Conservation (phyloP, 2,113 vertebrate genomes). For the Malaclemys terrapin region DNA sequence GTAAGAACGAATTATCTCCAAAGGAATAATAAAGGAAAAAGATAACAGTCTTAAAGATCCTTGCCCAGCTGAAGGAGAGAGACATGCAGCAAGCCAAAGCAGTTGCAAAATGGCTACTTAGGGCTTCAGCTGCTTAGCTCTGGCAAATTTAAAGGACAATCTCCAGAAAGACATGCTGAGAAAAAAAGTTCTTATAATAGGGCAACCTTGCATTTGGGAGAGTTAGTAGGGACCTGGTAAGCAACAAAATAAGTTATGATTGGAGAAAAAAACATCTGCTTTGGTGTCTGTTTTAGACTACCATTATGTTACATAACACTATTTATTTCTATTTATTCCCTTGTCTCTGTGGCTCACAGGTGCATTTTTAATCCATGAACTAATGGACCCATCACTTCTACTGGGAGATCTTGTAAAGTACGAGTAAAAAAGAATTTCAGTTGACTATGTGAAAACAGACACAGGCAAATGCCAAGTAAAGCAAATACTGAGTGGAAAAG, state of each 20-base stretch:
- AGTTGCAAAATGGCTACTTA: background rate
- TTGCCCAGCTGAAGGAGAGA: background rate
- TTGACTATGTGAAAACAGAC: background rate
- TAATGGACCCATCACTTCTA: background rate
- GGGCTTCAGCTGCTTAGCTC: background rate
- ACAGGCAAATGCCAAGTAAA: background rate
- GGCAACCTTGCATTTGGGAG: background rate
- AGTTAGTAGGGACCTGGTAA: background rate
- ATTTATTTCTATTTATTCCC: background rate
- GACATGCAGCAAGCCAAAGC: background rate
- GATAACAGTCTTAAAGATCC: background rate
- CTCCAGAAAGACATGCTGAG: background rate
- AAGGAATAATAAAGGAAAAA: background rate
- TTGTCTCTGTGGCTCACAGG: rapidly evolving
- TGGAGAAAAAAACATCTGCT: background rate
- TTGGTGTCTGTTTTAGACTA: rapidly evolving
- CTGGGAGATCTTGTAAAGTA: background rate
- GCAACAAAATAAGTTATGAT: background rate
- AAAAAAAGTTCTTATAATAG: background rate
- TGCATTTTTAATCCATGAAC: background rate
- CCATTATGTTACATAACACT: background rate
- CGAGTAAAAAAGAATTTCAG: background rate
- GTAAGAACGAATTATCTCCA: background rate
- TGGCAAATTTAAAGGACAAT: background rate
- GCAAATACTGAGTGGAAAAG: background rate